Percentiles rank a stretch among this genome's conserved stretches.
These are phyloP conservation scores for Chaetodon auriga DNA, from an alignment of 2,113 vertebrate species.

Conservation along the genomic window DNA sequence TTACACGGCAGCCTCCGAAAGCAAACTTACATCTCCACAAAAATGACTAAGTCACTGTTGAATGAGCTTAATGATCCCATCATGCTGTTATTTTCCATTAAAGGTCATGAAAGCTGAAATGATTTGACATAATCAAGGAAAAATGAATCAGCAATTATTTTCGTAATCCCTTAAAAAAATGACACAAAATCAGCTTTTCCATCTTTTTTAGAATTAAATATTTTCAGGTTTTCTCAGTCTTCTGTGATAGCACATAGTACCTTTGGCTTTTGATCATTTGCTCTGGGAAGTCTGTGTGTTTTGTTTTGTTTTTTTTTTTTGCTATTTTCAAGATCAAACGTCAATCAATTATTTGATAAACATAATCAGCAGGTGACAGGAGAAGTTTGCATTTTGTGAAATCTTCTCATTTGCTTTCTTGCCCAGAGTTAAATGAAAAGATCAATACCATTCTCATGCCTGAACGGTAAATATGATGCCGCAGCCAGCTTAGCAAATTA, in stretches of 20 bases:
- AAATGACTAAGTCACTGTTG: neutral
- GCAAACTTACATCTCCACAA: neutral
- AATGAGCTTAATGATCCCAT: neutral
- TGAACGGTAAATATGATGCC: neutral
- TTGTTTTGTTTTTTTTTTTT: neutral
- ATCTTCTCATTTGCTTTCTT: neutral
- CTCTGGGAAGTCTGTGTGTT: neutral
- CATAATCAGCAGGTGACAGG: neutral
- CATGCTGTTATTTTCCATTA: neutral
- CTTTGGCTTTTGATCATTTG: neutral
- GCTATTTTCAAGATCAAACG: neutral
- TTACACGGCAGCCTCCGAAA: conserved; percentile 4
- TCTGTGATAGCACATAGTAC: neutral
- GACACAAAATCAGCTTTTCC: neutral
- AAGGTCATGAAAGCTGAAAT: neutral
- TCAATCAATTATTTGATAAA: neutral
- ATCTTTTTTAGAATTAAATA: neutral
- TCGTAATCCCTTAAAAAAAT: neutral
- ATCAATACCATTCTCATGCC: neutral
- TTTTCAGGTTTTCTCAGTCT: neutral
- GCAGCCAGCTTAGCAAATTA: neutral
- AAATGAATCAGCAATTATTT: conserved; percentile 4
- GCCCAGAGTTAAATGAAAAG: neutral
- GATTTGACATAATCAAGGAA: neutral
- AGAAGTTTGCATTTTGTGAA: conserved; percentile 7